Evolutionary conservation across 1,140 invertebrate genomes (phyloP).

Genomic region (Hestina assimilis): DNA sequence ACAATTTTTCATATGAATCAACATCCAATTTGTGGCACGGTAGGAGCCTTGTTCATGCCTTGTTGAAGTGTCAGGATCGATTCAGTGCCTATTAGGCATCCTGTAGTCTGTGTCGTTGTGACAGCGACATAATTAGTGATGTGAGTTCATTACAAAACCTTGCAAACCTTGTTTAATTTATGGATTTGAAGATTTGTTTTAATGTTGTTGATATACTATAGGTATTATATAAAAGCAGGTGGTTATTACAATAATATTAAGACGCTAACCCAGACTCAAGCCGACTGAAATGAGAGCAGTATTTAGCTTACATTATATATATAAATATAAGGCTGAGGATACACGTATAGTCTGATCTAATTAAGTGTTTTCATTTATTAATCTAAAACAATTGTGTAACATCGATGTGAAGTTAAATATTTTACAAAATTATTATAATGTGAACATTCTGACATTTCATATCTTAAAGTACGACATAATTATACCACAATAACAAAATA

Average conservation of each 20-base stretch:
- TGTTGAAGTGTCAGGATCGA: conserved; percentile 24
- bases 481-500: conserved; percentile 18
- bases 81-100: conserved; percentile 20
- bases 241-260: conserved; percentile 42
- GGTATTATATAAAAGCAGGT: conserved; percentile 43
- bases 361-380: background rate
- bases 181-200: no score
- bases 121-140: conserved; percentile 18
- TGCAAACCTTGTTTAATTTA: conserved; percentile 1
- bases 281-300: conserved; percentile 45
- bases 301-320: conserved; percentile 30
- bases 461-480: background rate
- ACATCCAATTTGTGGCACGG: conserved; percentile 16
- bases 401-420: background rate
- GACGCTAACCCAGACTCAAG: conserved; percentile 52
- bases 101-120: conserved; percentile 5
- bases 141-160: background rate
- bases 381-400: conserved; percentile 1
- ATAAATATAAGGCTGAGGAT: conserved; percentile 29
- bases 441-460: conserved; percentile 15
- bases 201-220: no score
- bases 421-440: conserved; percentile 1
- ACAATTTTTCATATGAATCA: background rate
- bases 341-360: conserved; percentile 2
- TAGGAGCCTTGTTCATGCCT: conserved; percentile 6